Evolutionary conservation across 2,888 invertebrate genomes (phyloP), one percentile per base, ranked within the genome.

Genomic region (Bedellia somnulentella): DNA sequence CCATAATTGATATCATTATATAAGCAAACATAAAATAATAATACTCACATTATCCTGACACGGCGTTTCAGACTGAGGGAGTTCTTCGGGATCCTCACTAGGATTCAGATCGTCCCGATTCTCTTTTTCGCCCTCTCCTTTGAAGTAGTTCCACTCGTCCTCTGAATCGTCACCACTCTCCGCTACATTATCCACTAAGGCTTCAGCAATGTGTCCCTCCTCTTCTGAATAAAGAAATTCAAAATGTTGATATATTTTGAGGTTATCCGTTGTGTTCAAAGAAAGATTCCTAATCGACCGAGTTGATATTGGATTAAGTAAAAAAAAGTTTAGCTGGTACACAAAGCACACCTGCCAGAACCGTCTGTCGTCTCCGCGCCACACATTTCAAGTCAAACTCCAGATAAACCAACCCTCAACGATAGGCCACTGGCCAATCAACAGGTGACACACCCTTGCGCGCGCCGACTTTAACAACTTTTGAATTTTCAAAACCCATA

Each of bases 121-220:
- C 46, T 24, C 24, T 16, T 57, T 81, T 39, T 83, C 81, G 37
- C 81, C 79, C 49, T 83, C 85, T 45, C 82, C 82, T 54, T 82
- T 82, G 60, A 81, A 84, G 58, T 89, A 91, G 61, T 90, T 89
- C 89, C 89, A 90, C 85, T 90, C 91, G 83, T 89, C 90, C 68
- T 89, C 89, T 43, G 87, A 86, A 43, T 87, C 87, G 45, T 86
- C 86, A 49, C 85, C 82, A 49, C 82, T 86, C 62, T 86, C 86
- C 52, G 78, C 85, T 82, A 83, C 83, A 81, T 85, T 85, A 75
- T 85, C 86, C 67, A 80, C 78, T 57, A 81, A 52, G 44, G 57
- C 60, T 45, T 66, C 73, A 63, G 70, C 73, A 42, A 67, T 62
- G 60, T 71, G 68, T 67, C 63, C 55, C 42, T 59, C 56, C 44